phyloP scores from a whole-genome alignment of 2,797 vertebrate genomes.

The Microctenopoma stevenorrisi region DNA sequence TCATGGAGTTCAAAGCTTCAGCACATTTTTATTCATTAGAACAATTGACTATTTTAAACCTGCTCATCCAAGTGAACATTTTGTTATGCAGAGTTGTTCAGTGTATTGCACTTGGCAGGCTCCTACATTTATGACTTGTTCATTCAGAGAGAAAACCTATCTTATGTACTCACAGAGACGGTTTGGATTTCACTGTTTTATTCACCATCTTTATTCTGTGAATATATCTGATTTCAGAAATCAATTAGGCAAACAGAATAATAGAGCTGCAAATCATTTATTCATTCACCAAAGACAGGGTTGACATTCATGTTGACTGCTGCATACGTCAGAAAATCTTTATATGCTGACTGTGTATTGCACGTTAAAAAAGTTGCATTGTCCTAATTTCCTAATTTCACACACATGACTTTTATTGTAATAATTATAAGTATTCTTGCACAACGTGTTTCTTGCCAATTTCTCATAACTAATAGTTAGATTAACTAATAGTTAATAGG shows the following conservation, averaged over 20 bases:
- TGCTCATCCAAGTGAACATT: not conserved
- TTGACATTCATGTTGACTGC: not conserved
- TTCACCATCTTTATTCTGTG: conserved; percentile 4
- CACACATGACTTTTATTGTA: no score
- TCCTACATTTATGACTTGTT: not conserved
- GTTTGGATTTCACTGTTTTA: conserved; percentile 7
- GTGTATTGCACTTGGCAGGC: not conserved
- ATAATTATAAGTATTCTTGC: no score
- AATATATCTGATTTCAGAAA: not conserved
- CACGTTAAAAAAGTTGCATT: no score
- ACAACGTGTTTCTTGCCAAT: no score
- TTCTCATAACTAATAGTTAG: no score
- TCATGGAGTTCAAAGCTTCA: conserved; percentile 14
- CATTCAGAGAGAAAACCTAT: not conserved
- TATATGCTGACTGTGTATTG: no score
- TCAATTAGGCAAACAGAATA: not conserved
- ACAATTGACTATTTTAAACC: not conserved
- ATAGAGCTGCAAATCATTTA: not conserved
- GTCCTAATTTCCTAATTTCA: no score
- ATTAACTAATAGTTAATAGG: no score
- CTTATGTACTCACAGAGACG: not conserved
- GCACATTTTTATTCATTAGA: no score
- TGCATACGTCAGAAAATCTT: not conserved
- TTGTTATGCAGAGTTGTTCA: not conserved
- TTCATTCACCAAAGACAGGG: not conserved